These are phyloP conservation scores for Acrocephalus arundinaceus DNA, from an alignment of 2,113 vertebrate genomes.

Conservation along the genomic window DNA sequence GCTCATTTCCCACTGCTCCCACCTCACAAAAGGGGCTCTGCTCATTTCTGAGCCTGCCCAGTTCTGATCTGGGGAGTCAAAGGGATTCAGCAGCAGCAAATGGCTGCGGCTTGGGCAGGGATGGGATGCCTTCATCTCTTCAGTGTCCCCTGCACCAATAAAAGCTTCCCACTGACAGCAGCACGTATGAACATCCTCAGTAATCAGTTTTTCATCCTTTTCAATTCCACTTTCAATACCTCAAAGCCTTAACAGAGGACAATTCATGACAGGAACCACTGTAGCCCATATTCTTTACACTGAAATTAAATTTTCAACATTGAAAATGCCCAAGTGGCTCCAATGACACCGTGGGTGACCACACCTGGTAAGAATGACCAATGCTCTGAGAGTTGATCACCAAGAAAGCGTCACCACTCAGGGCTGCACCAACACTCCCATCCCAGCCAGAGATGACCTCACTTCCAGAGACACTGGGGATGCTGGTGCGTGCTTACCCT, in stretches of 20 bases:
- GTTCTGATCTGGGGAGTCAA: not conserved
- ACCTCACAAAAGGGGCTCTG: accelerated
- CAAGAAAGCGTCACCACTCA: not conserved
- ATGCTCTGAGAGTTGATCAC: not conserved
- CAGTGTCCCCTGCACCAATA: not conserved
- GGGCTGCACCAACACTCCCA: not conserved
- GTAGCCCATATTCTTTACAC: not conserved
- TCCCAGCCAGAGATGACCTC: not conserved
- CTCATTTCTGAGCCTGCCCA: not conserved
- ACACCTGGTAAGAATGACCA: not conserved
- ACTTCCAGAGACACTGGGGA: not conserved
- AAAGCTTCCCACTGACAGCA: not conserved
- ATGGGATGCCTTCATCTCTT: not conserved
- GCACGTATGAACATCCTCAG: accelerated
- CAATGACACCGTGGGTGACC: not conserved
- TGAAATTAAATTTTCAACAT: not conserved
- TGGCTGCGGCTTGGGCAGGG: not conserved
- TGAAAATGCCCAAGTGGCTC: not conserved
- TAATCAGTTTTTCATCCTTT: not conserved
- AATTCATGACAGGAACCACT: not conserved
- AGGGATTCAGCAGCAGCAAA: not conserved
- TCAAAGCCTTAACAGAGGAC: not conserved
- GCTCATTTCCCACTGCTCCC: not conserved
- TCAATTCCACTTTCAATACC: not conserved
- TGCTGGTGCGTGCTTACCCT: not conserved